These are phyloP conservation scores for Cyrtodaria siliqua DNA, from an alignment of 2,888 invertebrate genomes.

Conservation along the genomic window DNA sequence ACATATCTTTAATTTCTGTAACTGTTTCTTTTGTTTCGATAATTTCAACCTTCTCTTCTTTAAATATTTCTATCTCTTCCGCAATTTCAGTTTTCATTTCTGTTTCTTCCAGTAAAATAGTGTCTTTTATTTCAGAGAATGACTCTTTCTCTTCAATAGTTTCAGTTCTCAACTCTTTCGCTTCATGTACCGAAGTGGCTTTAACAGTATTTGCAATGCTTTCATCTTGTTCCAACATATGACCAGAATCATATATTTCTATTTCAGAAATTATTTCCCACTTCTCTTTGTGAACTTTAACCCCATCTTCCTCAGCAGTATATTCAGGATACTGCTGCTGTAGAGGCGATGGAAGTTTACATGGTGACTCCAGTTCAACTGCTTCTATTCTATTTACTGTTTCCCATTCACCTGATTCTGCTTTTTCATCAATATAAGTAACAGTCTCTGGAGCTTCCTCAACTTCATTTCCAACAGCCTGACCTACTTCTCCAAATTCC, in stretches of 20 bases:
- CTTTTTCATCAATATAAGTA: slow-evolving; percentile 26
- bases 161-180: too few relatives aligned
- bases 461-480: slow-evolving; percentile 8
- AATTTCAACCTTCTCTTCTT: not conserved
- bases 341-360: slow-evolving; percentile 55
- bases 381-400: slow-evolving; percentile 68
- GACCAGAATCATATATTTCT: too few relatives aligned
- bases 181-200: too few relatives aligned
- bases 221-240: too few relatives aligned
- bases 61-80: slow-evolving; percentile 4
- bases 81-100: not conserved
- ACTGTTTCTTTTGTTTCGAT: not conserved
- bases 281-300: slow-evolving; percentile 10
- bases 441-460: not conserved
- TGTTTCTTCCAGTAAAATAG: slow-evolving; percentile 14
- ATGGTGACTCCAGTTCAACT: slow-evolving; percentile 51
- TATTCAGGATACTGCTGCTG: slow-evolving; percentile 46
- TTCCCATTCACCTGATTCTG: slow-evolving; percentile 68
- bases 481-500: slow-evolving; percentile 6
- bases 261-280: slow-evolving; percentile 2
- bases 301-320: slow-evolving; percentile 20
- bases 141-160: too few relatives aligned
- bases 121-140: not conserved
- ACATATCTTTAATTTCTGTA: not conserved
- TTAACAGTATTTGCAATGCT: too few relatives aligned